A percentile compares a stretch with the other conserved stretches of the same genome.
These are phyloP conservation scores for Pseudomyrmex pallidus DNA, from an alignment of 1,140 invertebrate genomes.

Conservation along the genomic window DNA sequence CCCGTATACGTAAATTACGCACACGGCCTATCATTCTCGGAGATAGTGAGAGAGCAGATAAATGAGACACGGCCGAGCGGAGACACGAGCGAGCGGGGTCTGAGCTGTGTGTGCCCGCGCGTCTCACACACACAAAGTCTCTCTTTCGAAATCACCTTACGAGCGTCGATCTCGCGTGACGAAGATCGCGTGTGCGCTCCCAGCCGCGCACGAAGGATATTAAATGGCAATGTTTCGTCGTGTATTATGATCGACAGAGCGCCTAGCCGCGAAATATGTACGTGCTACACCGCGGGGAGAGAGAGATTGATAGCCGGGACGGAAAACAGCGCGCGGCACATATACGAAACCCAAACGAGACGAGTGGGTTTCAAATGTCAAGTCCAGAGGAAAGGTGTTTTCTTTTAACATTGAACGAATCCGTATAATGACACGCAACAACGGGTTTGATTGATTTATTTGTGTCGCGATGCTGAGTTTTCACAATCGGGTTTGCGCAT, in stretches of 20 bases:
- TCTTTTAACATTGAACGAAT: not conserved
- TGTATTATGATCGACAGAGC: not conserved
- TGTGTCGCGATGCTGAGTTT: too few relatives aligned
- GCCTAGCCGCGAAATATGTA: not conserved
- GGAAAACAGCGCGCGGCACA: not conserved
- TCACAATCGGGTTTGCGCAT: too few relatives aligned
- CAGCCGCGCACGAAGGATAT: not conserved
- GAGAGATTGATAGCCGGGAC: not conserved
- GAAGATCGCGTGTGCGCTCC: constrained; percentile 37
- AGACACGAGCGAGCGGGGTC: not conserved
- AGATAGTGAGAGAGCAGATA: constrained; percentile 26
- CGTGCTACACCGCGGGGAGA: not conserved
- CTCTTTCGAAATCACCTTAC: constrained; percentile 51
- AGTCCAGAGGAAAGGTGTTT: not conserved
- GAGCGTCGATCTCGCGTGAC: constrained; percentile 51
- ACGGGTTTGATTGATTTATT: too few relatives aligned
- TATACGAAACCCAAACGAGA: not conserved
- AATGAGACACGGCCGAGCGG: constrained; percentile 28
- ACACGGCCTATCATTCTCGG: constrained; percentile 29
- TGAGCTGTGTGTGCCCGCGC: not conserved
- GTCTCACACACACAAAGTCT: not conserved
- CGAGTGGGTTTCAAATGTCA: not conserved
- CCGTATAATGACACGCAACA: not conserved
- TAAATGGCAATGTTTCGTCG: constrained; percentile 21
- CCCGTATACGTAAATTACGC: constrained; percentile 25